These are phyloP conservation scores for Salminus brasiliensis DNA, from an alignment of 2,113 vertebrate species.

Conservation along the genomic window DNA sequence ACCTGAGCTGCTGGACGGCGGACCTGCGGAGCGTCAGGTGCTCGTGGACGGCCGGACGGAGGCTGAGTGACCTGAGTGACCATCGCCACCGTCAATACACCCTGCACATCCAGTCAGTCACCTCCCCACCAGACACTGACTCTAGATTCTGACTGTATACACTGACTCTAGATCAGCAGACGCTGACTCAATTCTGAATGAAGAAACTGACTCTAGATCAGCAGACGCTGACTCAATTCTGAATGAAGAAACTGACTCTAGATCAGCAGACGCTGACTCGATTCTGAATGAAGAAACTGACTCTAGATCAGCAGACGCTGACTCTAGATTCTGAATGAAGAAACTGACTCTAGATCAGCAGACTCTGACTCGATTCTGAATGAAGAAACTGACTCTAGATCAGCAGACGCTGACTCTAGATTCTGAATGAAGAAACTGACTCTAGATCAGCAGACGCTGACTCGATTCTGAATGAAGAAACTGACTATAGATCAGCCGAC, in stretches of 20 bases:
- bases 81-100: conserved; percentile 34
- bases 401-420: not conserved
- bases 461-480: not conserved
- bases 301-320: not conserved
- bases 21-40: conserved; percentile 59
- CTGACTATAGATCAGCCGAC: not conserved
- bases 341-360: no score
- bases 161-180: no score
- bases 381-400: no score
- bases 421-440: no score
- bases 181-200: no score
- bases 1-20: conserved; percentile 62
- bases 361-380: no score
- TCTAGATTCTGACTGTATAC: no score
- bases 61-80: not conserved
- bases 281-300: not conserved
- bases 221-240: not conserved
- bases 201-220: not conserved
- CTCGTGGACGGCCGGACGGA: conserved; percentile 56
- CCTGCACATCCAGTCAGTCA: conserved; percentile 61
- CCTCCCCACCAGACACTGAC: not conserved
- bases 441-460: no score
- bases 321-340: no score
- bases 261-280: no score
- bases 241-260: not conserved